These are phyloP conservation scores for Poeciliopsis turrubarensis DNA, from an alignment of 2,113 vertebrate species.

Conservation along the genomic window DNA sequence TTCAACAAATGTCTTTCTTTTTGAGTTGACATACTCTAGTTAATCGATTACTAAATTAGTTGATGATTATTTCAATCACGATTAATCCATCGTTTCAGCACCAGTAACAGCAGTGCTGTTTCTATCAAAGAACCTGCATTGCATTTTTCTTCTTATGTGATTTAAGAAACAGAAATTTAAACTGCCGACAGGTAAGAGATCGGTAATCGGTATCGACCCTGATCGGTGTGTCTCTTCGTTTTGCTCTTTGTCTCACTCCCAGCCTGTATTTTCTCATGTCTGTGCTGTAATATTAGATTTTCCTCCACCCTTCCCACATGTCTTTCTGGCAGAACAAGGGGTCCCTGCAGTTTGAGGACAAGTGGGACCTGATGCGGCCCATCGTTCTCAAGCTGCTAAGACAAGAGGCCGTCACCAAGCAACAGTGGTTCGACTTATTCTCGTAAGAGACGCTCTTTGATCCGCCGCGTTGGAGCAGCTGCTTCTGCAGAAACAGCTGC, in stretches of 20 bases:
- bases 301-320: neutral
- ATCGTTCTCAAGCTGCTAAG: conserved; percentile 97
- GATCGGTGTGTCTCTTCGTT: neutral
- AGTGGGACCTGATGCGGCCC: conserved; percentile 98
- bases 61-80: too few relatives aligned
- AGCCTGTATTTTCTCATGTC: neutral
- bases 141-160: neutral
- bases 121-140: too few relatives aligned
- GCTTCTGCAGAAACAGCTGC: conserved; percentile 2
- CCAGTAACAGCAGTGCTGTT: too few relatives aligned
- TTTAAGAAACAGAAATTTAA: neutral
- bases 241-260: neutral
- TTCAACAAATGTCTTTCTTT: too few relatives aligned
- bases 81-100: too few relatives aligned
- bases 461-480: neutral
- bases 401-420: conserved; percentile 96
- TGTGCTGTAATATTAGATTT: conserved; percentile 3
- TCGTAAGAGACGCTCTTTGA: conserved; percentile 85
- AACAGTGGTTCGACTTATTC: conserved; percentile 98
- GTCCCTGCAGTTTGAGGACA: conserved; percentile 98
- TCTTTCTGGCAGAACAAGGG: conserved; percentile 88
- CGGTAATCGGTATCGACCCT: neutral
- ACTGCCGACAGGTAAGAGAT: neutral
- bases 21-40: too few relatives aligned
- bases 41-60: too few relatives aligned